Conservation (phyloP, 2,888 invertebrate species). For the Drosophila eohydei region DNA sequence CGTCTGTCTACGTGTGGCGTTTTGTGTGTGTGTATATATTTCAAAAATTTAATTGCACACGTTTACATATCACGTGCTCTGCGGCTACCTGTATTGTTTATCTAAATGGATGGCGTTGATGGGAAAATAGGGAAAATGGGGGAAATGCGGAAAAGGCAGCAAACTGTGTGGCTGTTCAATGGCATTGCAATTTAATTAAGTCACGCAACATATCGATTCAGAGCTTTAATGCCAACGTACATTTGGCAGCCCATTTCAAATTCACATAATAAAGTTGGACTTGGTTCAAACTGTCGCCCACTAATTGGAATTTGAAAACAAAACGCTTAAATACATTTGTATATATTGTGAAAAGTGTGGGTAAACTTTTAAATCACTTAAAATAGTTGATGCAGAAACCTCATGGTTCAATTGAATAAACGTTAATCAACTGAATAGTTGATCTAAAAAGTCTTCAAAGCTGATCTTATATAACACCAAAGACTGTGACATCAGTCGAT, state of each 20-base stretch:
- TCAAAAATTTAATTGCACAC: slow-evolving; percentile 71
- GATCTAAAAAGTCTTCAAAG: not conserved
- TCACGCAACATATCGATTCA: slow-evolving; percentile 76
- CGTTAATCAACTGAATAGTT: not conserved
- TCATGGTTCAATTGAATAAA: not conserved
- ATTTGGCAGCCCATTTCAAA: slow-evolving; percentile 19
- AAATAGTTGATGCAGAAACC: not conserved
- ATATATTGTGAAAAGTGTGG: not conserved
- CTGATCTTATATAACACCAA: no score
- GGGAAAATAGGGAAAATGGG: not conserved
- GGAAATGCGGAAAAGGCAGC: not conserved
- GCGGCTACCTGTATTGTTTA: slow-evolving; percentile 40
- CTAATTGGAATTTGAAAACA: slow-evolving; percentile 42
- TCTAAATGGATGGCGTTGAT: slow-evolving; percentile 44
- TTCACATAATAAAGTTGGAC: slow-evolving; percentile 43
- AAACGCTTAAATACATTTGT: slow-evolving; percentile 1
- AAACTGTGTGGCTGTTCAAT: slow-evolving; percentile 22
- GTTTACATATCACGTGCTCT: slow-evolving; percentile 71
- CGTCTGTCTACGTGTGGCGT: slow-evolving; percentile 8
- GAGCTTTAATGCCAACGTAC: slow-evolving; percentile 53
- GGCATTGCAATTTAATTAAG: slow-evolving; percentile 77
- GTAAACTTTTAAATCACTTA: not conserved
- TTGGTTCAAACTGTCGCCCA: slow-evolving; percentile 19
- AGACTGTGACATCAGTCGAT: no score
- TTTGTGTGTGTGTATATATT: slow-evolving; percentile 34